These are phyloP conservation scores for Habroteleia sp. DNA, from an alignment of 2,888 invertebrate genomes.

Conservation along the genomic window DNA sequence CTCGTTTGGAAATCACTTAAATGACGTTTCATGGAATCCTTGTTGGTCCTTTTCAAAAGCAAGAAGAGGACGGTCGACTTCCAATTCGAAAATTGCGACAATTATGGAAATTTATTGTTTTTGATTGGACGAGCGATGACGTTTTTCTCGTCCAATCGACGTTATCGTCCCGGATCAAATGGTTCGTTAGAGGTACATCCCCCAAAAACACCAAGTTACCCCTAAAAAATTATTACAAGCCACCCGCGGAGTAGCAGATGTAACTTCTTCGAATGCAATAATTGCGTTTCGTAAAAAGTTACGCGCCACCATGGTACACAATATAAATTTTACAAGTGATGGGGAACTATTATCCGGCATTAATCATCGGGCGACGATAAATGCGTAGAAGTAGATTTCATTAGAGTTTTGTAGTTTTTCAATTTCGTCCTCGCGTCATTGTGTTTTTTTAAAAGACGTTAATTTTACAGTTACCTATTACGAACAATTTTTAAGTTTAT, in stretches of 20 bases:
- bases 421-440: background rate
- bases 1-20: conserved; percentile 62
- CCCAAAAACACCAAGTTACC: conserved; percentile 69
- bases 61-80: too few species aligned
- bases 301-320: conserved; percentile 32
- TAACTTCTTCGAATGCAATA: conserved; percentile 71
- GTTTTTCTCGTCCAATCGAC: conserved; percentile 33
- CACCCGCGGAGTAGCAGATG: conserved; percentile 79
- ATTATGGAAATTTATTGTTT: conserved; percentile 35
- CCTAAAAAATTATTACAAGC: conserved; percentile 77
- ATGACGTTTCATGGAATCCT: conserved; percentile 32
- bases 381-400: conserved; percentile 25
- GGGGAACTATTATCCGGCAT: conserved; percentile 46
- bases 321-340: conserved; percentile 55
- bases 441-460: background rate
- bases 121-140: conserved; percentile 32
- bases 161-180: conserved; percentile 55
- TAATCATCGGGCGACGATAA: conserved; percentile 51
- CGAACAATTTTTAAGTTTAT: background rate
- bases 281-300: conserved; percentile 47
- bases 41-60: too few species aligned
- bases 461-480: conserved; percentile 41
- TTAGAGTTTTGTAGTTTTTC: conserved; percentile 22
- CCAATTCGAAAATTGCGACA: conserved; percentile 7
- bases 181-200: conserved; percentile 49